A percentile compares a stretch with the other conserved stretches of the same genome.
Conservation (phyloP, 2,888 invertebrate genomes). For the Thymelicus acteon region DNA sequence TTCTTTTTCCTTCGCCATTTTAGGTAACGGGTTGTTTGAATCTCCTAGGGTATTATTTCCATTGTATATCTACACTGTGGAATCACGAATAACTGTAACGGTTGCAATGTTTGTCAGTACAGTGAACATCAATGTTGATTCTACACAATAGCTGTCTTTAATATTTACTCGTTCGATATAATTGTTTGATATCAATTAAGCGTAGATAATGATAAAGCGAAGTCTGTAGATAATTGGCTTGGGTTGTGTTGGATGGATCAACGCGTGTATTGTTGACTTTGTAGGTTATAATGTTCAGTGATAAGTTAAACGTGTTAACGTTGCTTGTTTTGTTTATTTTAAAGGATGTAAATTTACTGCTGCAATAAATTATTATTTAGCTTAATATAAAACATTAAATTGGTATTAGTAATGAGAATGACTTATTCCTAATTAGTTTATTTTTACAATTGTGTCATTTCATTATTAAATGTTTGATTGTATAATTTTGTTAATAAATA, state of each 20-base stretch:
- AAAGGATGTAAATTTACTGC: background rate
- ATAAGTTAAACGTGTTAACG: background rate
- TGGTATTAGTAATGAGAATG: no score
- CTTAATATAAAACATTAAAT: no score
- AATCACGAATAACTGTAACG: conserved; percentile 52
- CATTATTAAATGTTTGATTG: no score
- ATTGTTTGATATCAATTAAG: conserved; percentile 77
- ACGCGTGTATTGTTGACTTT: conserved; percentile 40
- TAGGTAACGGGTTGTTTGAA: conserved; percentile 39
- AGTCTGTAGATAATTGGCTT: conserved; percentile 48
- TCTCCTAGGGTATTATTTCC: conserved; percentile 49
- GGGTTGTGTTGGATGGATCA: conserved; percentile 50
- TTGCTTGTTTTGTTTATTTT: background rate
- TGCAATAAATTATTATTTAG: no score
- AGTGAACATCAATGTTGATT: conserved; percentile 54
- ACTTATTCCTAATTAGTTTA: no score
- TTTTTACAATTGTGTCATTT: no score
- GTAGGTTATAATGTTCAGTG: conserved; percentile 23
- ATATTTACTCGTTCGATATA: conserved; percentile 72
- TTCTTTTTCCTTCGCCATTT: conserved; percentile 66
- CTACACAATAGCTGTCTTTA: conserved; percentile 59
- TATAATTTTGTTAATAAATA: no score
- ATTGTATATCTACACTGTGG: conserved; percentile 60
- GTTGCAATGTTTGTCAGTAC: conserved; percentile 63
- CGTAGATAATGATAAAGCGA: conserved; percentile 66